Base-by-base conservation (phyloP, 2,888 invertebrate species). In the Ectemnius lituratus region DNA sequence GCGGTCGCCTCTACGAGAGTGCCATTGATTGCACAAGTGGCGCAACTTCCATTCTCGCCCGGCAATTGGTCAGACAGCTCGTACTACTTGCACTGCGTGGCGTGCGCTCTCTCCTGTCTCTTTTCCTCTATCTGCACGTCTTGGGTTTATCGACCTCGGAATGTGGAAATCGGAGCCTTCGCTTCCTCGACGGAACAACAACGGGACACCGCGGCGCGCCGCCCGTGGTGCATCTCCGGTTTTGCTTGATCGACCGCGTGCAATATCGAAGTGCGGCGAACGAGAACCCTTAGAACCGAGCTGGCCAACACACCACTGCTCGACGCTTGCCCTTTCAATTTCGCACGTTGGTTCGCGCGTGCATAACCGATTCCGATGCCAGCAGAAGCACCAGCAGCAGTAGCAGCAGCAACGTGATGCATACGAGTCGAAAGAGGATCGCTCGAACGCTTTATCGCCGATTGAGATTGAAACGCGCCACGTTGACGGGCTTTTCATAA, bases 1-100 rank as follows among this genome's bases (percentile, higher is more conserved):
- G 61, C 71, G 49, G 67, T 62, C 62, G 28, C 45, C 67, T 70
- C 74, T 67, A 52, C 69, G 77, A 79, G 67, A 84, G 79, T 75
- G 71, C 67, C 84, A 84, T 84, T 84, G 84, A 82, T 82, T 82
- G 84, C 74, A 75, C 82, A 75, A 82, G 79, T 77, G 82, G 75
- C 73, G 78, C 84, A 79, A 82, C 79, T 82, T 84, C 79, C 79
- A 84, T 82, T 75, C 79, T 76, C 84, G 62, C 71, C 75, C 75
- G 74, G 82, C 81, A 84, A 83, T 82, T 81, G 79, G 82, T 79
- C 77, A 67, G 68, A 59, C 62, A 45, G 65, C 61, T 60, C 56
- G 59, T 65, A 20, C 60, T 62, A 67, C 37, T 37, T 20, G 46
- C 70, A 45, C 56, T 14, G 67, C 45, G 52, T 14, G 52, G 52